Evolutionary conservation across 2,113 vertebrate genomes (phyloP).

Genomic region (Grus americana): DNA sequence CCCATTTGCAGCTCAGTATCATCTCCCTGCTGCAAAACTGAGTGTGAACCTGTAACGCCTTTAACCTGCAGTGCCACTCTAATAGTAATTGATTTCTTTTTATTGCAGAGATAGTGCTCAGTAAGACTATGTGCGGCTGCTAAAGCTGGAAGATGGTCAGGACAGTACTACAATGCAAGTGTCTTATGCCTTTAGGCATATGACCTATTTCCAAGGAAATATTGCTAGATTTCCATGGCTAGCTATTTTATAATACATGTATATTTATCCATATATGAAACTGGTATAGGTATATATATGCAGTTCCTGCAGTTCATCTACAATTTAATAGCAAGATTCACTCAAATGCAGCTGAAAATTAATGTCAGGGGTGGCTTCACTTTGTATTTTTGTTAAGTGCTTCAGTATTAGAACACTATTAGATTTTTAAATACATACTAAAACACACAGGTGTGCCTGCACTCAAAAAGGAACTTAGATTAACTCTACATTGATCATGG

Average conservation of each 20-base stretch:
- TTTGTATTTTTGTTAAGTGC: slow-evolving; percentile 18
- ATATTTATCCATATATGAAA: slow-evolving; percentile 5
- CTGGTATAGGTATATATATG: neutral
- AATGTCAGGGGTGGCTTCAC: neutral
- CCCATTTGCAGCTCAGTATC: slow-evolving; percentile 65
- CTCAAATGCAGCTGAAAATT: slow-evolving; percentile 28
- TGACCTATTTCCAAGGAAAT: neutral
- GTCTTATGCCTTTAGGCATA: neutral
- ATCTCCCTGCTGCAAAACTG: slow-evolving; percentile 64
- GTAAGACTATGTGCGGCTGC: neutral
- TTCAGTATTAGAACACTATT: slow-evolving; percentile 17
- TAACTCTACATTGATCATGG: slow-evolving; percentile 52
- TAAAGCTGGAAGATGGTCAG: neutral
- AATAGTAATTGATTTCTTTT: slow-evolving; percentile 78
- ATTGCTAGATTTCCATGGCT: neutral
- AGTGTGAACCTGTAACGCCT: slow-evolving; percentile 68
- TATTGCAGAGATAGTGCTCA: slow-evolving; percentile 32
- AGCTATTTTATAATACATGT: neutral
- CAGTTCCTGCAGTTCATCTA: neutral
- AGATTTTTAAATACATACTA: slow-evolving; percentile 36
- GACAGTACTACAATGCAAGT: neutral
- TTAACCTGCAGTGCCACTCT: slow-evolving; percentile 70
- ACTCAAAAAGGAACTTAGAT: slow-evolving; percentile 44
- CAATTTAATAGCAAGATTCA: slow-evolving; percentile 19
- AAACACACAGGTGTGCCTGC: slow-evolving; percentile 2